Conservation (phyloP, 2,888 invertebrate species). For the Spodoptera exigua region DNA sequence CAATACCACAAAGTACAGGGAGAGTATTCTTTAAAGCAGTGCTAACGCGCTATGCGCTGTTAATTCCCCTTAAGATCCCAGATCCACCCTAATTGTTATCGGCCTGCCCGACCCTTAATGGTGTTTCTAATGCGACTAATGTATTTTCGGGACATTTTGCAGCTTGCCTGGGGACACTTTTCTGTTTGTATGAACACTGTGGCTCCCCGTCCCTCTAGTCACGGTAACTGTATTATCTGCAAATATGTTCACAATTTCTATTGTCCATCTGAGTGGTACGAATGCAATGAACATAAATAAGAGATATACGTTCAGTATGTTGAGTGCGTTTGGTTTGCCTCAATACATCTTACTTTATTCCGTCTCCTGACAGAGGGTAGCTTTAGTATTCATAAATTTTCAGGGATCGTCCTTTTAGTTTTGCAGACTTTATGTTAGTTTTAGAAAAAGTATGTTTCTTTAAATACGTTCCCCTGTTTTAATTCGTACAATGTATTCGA, state of each 20-base stretch:
- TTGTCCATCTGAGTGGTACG: slow-evolving; percentile 81
- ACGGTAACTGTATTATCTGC: slow-evolving; percentile 87
- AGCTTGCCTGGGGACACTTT: slow-evolving; percentile 87
- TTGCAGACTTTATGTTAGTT: neutral
- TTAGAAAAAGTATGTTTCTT: neutral
- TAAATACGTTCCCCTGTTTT: slow-evolving; percentile 1
- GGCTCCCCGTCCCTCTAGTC: slow-evolving; percentile 74
- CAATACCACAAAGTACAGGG: slow-evolving; percentile 20
- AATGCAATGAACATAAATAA: slow-evolving; percentile 86
- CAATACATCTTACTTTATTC: slow-evolving; percentile 69
- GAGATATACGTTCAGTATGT: slow-evolving; percentile 70
- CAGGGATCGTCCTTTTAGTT: slow-evolving; percentile 22
- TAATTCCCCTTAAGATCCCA: slow-evolving; percentile 86
- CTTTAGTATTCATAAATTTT: slow-evolving; percentile 54
- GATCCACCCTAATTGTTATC: slow-evolving; percentile 89
- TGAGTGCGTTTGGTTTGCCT: slow-evolving; percentile 63
- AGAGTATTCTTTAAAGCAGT: slow-evolving; percentile 76
- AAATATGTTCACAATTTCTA: slow-evolving; percentile 88
- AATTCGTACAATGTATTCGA: slow-evolving; percentile 10
- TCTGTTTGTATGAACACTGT: slow-evolving; percentile 85
- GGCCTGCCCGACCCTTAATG: slow-evolving; percentile 84
- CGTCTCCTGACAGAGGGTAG: slow-evolving; percentile 47
- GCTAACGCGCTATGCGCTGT: slow-evolving; percentile 80
- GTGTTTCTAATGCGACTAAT: slow-evolving; percentile 88
- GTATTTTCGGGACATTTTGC: slow-evolving; percentile 89